Base-by-base conservation (phyloP, 2,797 vertebrate genomes). In the Rhinichthys osculus region DNA sequence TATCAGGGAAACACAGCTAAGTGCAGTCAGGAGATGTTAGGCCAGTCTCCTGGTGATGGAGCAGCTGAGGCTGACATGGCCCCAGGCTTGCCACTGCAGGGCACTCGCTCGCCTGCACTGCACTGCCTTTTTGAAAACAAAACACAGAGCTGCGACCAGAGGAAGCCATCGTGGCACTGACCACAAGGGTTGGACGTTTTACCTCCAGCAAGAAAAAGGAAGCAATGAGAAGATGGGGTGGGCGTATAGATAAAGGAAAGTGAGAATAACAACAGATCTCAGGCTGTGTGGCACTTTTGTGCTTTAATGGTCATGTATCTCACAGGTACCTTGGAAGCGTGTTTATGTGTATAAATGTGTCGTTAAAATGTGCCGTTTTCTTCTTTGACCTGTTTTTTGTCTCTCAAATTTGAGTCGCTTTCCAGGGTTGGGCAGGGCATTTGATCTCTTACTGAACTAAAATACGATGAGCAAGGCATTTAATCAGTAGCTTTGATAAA, bases 11-110 rank as follows among this genome's bases (percentile, higher is more conserved):
- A 97, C 95, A 96, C 97, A 97, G 97, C 97, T 97, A 97, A 97
- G 96, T 95, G 96, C 96, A 98, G 97, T 98, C 98, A 98, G 96
- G 96, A 96, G 96, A 97, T 93, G 97, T 98, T 98, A 99, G 97
- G 91, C 92, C 92, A 86, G 94, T 94, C 94, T 94, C 95, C 95
- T 93, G 92, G 94, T 98, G 97, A 99, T 92, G 97, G 94, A 96
- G 94, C 96, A 95, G 97, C 97, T 96, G 96, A 97, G 96, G 96
- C 96, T 95, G 96, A 96, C 96, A 95, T 94, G 89, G 97, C 97
- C 96, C 92, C 88, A 95, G 97, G 97, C 96, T 86, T 90, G 91
- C 89, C 92, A 95, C 97, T 96, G 94, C 93, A 89, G 96, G 97
- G 95, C 96, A 93, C 95, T 91, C 90, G 93, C 95, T 95, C 88